Conservation (phyloP, 2,113 vertebrate genomes). For the Mungos mungo region DNA sequence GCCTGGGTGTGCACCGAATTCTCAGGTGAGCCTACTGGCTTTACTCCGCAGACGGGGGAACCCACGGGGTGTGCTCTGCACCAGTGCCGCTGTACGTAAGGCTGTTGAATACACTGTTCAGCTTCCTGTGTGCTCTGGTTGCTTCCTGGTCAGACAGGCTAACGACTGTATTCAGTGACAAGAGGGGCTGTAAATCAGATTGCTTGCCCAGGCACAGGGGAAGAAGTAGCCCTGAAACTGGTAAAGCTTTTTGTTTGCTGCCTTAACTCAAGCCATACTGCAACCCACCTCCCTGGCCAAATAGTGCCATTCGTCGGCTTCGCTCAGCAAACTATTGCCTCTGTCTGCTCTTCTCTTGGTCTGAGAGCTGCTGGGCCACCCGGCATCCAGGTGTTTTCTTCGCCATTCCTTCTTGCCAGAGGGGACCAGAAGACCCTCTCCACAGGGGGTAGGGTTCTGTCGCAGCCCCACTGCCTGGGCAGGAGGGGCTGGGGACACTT, state of each 20-base stretch:
- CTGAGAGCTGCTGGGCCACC: background rate
- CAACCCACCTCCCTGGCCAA: background rate
- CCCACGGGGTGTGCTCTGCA: too few species aligned
- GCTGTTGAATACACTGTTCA: background rate
- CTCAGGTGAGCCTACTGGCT: background rate
- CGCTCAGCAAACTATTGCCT: background rate
- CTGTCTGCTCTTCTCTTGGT: background rate
- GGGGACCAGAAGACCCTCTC: background rate
- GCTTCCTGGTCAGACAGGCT: background rate
- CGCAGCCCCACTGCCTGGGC: background rate
- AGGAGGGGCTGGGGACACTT: background rate
- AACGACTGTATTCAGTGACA: background rate
- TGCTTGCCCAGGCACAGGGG: background rate
- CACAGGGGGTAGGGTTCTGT: background rate
- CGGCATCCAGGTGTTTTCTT: background rate
- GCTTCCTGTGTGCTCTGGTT: background rate
- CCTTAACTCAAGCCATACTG: background rate
- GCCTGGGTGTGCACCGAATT: background rate
- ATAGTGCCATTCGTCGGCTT: background rate
- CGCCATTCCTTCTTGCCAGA: background rate
- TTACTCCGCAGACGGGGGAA: too few species aligned
- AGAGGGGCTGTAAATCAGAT: background rate
- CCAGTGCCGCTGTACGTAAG: too few species aligned
- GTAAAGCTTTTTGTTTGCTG: background rate
- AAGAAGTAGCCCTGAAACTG: background rate